Base-by-base conservation (phyloP, 2,113 vertebrate species). In the Trachemys scripta region DNA sequence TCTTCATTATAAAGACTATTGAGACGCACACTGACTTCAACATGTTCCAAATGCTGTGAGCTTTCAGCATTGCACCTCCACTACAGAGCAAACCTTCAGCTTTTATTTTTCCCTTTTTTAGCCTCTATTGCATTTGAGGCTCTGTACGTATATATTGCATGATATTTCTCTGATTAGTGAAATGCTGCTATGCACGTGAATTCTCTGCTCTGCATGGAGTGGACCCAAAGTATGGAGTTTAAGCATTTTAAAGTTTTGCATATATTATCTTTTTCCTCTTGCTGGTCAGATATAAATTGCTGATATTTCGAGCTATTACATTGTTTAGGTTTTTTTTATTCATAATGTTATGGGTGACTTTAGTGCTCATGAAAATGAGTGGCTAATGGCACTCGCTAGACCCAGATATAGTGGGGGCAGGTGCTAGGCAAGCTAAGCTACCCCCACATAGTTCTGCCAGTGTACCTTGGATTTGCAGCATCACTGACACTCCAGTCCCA, bases 1-100 rank as follows among this genome's bases (percentile, higher is more conserved):
- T 97, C 95, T 98, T 97, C 75, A 19, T 96, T 97, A 95, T 95
- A 54, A 81, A 87, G 89, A 96, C 92, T 96, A 96, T 87, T 79
- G 42, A 96, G 89, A 96, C 97, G 90, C 35, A 91, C 69, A 90
- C 93, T 94, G 96, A 95, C 91, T 97, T 94, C 45, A 85, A 79
- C 50, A 42, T 79, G 38, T 84, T 97, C 94, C 88, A 81, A 95
- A 93, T 1, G 5, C 78, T 59, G 72, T 88, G 89, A 78, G 47
- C 88, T 96, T 87, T 85, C n/a, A 53, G 12, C 10, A 50, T 93
- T 80, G 76, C 92, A 50, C 87, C 79, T 59, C 51, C 56, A 62
- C 84, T 89, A 62, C 25, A 80, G n/a, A 82, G 84, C 69, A 90
- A 97, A 92, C 50, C 80, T 93, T 93, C 90, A 90, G 92, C 83